phyloP scores from a whole-genome alignment of 2,888 invertebrate genomes.

The Orthosia incerta region DNA sequence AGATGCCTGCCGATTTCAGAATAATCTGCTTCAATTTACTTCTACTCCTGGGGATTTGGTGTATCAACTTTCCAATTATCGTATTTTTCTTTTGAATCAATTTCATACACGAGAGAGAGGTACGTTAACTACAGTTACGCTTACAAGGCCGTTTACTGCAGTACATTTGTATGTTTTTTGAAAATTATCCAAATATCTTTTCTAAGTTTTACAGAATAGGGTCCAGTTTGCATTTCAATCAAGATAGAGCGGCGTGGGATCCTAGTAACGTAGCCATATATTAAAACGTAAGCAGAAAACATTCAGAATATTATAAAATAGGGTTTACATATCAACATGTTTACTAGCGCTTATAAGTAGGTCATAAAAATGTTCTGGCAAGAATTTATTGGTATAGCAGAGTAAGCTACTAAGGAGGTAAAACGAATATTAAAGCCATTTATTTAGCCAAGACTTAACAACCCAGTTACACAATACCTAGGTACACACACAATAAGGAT shows the following conservation, averaged over 20 bases:
- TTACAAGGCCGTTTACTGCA: neutral
- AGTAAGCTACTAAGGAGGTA: neutral
- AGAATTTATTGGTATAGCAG: neutral
- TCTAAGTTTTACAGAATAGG: neutral
- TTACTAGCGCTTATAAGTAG: neutral
- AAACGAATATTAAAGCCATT: neutral
- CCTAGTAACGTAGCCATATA: neutral
- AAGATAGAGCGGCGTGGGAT: constrained; percentile 3
- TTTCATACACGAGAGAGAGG: neutral
- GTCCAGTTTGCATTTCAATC: constrained; percentile 20
- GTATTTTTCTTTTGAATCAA: neutral
- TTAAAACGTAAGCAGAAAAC: constrained; percentile 12
- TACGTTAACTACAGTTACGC: neutral
- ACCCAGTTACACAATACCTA: too few relatives aligned
- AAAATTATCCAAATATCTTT: neutral
- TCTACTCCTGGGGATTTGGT: too few relatives aligned
- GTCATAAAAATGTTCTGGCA: neutral
- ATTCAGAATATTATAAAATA: constrained; percentile 20
- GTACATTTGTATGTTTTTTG: neutral
- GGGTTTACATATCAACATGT: constrained; percentile 6
- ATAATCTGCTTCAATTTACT: neutral
- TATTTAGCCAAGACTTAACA: too few relatives aligned
- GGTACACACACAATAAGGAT: too few relatives aligned
- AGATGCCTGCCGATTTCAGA: neutral
- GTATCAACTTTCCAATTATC: neutral